Evolutionary conservation across 2,888 invertebrate species (phyloP), one percentile per base, ranked within the genome.

Genomic region (Pristionchus maxplancki): DNA sequence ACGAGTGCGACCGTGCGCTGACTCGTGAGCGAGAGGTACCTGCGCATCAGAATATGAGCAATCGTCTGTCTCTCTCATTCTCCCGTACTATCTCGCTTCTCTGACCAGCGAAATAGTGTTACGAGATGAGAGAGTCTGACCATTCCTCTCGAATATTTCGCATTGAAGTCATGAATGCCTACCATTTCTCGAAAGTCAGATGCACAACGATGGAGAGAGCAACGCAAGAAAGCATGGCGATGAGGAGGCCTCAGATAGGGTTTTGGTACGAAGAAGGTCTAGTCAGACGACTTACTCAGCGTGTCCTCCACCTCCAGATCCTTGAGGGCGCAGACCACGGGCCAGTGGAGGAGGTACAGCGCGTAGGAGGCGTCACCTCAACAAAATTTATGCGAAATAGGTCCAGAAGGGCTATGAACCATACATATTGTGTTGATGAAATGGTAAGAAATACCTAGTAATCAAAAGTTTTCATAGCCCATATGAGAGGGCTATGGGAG

Each of bases 111-210:
- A n/a, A n/a, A n/a, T n/a, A n/a, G n/a, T n/a, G n/a, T n/a, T n/a
- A n/a, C n/a, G n/a, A n/a, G n/a, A n/a, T n/a, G n/a, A n/a, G n/a
- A n/a, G n/a, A n/a, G n/a, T n/a, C n/a, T n/a, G n/a, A n/a, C n/a
- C n/a, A 58, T 17, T 58, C 17, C 17, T 48, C 1, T 48, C 1
- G 48, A 20, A 28, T 15, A 64, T 28, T 28, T 28, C 4, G 31
- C 37, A 17, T 5, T 17, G 17, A 31, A 37, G 4, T 9, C 6
- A 44, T 11, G 11, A 44, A 34, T 8, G 31, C 1, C 37, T 37
- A 71, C 71, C 71, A 71, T 71, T 71, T 71, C 37, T 71, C 71
- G 71, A 20, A 71, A 2, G 71, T 71, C 71, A 37, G 37, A 71
- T 71, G 71, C 6, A 37, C 20, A 4, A 71, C 20, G 4, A 71